phyloP scores from a whole-genome alignment of 2,888 invertebrate species.

The Rhagonycha lutea region DNA sequence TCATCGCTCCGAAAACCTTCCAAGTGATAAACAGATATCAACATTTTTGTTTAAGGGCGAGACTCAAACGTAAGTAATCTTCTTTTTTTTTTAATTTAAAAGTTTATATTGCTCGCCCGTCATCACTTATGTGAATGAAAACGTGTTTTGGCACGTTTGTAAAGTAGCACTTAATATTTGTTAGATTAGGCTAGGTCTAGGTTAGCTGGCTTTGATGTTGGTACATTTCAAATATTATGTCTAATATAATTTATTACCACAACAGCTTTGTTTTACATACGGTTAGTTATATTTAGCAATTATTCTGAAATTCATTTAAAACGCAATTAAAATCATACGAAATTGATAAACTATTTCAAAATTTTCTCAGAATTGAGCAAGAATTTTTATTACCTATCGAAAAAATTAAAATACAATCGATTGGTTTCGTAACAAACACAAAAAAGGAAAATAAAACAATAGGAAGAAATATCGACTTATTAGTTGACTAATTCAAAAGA shows the following conservation, averaged over 20 bases:
- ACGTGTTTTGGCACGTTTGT: not conserved
- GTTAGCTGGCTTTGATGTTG: constrained; percentile 12
- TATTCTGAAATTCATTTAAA: not conserved
- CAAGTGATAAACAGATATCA: constrained; percentile 48
- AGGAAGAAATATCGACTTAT: not conserved
- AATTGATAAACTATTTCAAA: not conserved
- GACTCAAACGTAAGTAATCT: constrained; percentile 44
- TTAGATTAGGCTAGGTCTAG: constrained; percentile 19
- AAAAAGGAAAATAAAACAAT: not conserved
- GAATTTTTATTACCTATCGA: not conserved
- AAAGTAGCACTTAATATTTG: constrained; percentile 12
- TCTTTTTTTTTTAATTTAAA: not conserved
- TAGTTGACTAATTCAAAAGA: not conserved
- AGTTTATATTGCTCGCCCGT: not conserved
- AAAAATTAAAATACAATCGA: not conserved
- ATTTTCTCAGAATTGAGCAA: not conserved
- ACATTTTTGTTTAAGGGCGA: constrained; percentile 44
- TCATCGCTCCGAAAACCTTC: constrained; percentile 37
- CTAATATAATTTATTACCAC: not conserved
- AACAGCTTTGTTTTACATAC: not conserved
- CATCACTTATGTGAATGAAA: not conserved
- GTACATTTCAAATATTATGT: not conserved
- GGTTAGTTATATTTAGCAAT: not conserved
- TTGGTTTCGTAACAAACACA: not conserved
- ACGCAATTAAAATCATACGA: not conserved